Base-by-base conservation (phyloP, 2,113 vertebrate species). In the Chaenocephalus aceratus region DNA sequence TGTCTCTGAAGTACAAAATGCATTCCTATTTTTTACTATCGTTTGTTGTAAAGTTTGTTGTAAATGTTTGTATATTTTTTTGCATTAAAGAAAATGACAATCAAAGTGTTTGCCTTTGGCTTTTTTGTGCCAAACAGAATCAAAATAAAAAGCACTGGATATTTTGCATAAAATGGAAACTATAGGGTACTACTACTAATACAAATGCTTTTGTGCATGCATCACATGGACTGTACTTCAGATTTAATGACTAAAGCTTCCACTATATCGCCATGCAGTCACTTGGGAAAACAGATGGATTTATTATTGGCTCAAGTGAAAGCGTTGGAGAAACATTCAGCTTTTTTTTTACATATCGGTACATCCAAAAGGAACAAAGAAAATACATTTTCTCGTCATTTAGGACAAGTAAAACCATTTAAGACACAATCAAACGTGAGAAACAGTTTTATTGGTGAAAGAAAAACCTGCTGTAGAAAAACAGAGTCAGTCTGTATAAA, bases 11-110 rank as follows among this genome's bases (percentile, higher is more conserved):
- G 95, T 97, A 95, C 96, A 96, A 96, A 18, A 96, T 96, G 96
- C 96, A 96, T 97, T 97, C 96, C 91, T 98, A 96, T 98, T 98
- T 93, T 97, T 97, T 97, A 96, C 96, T 94, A 95, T 96, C 95
- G 18, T 69, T 21, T 69, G 97, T 96, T 97, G 96, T 97, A 98
- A 96, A 98, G 15, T 69, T 14, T 69, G 97, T 96, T 97, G 96
- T 97, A 98, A 96, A 98, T 97, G 96, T 94, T 96, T 98, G 97
- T 97, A 97, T 96, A 96, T 97, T 96, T 97, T 86, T 97, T 97
- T 97, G 96, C 97, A 98, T 97, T 98, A 97, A 98, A 95, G 95
- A 96, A 96, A 96, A 96, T 95, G 91, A 93, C 81, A 90, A 95
- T 71, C 23, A 59, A 84, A 82, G 54, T 62, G 14, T 11, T 76